These are phyloP conservation scores for Portevinia maculata DNA, from an alignment of 2,888 invertebrate species.

Conservation along the genomic window DNA sequence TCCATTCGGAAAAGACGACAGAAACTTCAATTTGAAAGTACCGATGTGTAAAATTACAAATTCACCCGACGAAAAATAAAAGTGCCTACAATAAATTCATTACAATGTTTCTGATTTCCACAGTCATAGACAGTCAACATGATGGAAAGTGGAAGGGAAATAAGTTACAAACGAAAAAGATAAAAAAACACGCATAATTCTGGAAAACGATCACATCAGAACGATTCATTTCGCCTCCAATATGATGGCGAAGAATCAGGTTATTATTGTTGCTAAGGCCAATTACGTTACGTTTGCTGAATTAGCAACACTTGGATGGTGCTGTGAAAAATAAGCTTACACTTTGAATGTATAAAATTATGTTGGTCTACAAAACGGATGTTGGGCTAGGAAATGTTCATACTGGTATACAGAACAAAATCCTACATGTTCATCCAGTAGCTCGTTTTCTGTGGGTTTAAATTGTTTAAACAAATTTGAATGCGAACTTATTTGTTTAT, in stretches of 20 bases:
- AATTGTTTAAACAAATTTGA: too few relatives aligned
- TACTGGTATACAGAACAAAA: background rate
- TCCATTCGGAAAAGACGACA: conserved; percentile 29
- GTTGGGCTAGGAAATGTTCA: background rate
- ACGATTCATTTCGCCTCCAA: conserved; percentile 58
- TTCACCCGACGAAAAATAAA: conserved; percentile 15
- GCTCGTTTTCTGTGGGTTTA: too few relatives aligned
- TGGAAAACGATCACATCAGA: conserved; percentile 62
- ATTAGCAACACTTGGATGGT: conserved; percentile 61
- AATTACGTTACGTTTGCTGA: conserved; percentile 60
- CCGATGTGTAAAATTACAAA: conserved; percentile 71
- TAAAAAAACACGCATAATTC: conserved; percentile 49
- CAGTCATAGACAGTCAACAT: conserved; percentile 42
- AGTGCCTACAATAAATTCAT: conserved; percentile 67
- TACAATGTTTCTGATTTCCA: conserved; percentile 55
- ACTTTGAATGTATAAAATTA: conserved; percentile 58
- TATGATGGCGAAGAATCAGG: conserved; percentile 31
- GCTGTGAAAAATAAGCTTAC: conserved; percentile 56
- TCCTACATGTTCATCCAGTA: too few relatives aligned
- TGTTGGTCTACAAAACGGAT: conserved; percentile 11
- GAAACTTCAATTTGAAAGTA: conserved; percentile 65
- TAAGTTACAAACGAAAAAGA: conserved; percentile 37
- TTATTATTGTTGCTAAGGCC: conserved; percentile 65
- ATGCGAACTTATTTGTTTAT: too few relatives aligned
- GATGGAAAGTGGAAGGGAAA: conserved; percentile 47